Evolutionary conservation across 2,113 vertebrate genomes (phyloP), one percentile per base, ranked within the genome.

Genomic region (Heterocephalus glaber): DNA sequence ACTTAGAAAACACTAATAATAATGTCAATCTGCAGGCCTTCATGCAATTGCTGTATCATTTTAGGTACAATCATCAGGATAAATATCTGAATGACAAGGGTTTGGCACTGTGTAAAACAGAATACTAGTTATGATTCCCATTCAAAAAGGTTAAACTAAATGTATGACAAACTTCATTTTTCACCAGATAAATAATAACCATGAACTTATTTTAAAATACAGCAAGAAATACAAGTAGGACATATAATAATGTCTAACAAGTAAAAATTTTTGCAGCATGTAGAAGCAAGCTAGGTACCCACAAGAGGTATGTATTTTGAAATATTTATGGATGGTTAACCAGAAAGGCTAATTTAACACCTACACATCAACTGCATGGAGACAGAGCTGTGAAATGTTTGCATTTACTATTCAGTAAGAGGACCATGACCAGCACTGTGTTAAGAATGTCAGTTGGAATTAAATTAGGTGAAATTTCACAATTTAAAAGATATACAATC

Each of bases 301-400:
- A 97, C 92, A 88, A 76, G 87, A 97, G 81, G 89, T 95, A 94
- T 93, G 94, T 83, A 96, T 97, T 97, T 96, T 95, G 96, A 98
- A 98, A 96, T 96, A 97, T 97, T 97, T 96, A 94, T 96, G 93
- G 89, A 95, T 96, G 90, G 95, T 95, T 98, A 97, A 97, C 94
- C 92, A 97, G 94, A 97, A 97, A 97, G 92, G 95, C 97, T 97
- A 97, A 97, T 95, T 97, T 97, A 97, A 97, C 97, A 97, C 96
- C 97, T 96, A 96, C 96, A 97, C 95, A 97, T 95, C 96, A 96
- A 94, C 26, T 95, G 95, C 89, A 97, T 72, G 89, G 95, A 97
- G 96, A 92, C 92, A 94, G 92, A 77, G 74, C 95, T 95, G 35
- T 89, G 81, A 90, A 95, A 94, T 92, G 94, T 95, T 92, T 97